Base-by-base conservation (phyloP, 2,113 vertebrate species). In the Prunella fulvescens region DNA sequence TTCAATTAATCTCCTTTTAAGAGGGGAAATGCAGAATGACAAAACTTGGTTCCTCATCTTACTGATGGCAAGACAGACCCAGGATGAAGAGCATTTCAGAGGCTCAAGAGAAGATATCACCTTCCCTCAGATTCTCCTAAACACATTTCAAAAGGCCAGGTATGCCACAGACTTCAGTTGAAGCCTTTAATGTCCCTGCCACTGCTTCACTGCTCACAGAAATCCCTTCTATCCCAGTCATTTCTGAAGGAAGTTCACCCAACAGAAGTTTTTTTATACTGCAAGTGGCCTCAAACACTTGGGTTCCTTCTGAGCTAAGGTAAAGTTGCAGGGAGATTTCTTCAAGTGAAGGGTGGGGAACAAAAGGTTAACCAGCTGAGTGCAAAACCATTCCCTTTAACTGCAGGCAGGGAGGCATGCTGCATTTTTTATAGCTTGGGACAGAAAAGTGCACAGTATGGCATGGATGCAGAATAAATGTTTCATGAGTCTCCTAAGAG, bases 361-460 rank as follows among this genome's bases (percentile, higher is more conserved):
- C 45, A 89, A 82, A 51, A 86, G 28, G 61, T 87, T 93, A 85
- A 92, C 7, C 57, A 87, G 22, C 15, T 84, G 71, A 20, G 45
- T 81, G 61, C 25, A 89, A 79, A 81, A 25, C 31, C 39, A 50
- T 84, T 69, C 37, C 37, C n/a, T 91, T 78, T 39, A 76, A 48
- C 37, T 5, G 14, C 54, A 86, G n/a, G 65, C 77, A 74, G 70
- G n/a, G 57, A 76, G 20, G 14, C 28, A 81, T 2, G 3, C 22
- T 87, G 86, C 53, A 53, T 89, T 89, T 95, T 93, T 95, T 44
- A 89, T 84, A 74, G 57, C 35, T 40, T 61, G 57, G 72, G 78
- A 89, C 33, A 65, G 70, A 69, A 85, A 61, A 81, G 44, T 25
- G 57, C 61, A 72, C n/a, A 24, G n/a, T 11, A n/a, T 42, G 77